A percentile compares a stretch with the other conserved stretches of the same genome.
Conservation (phyloP, 1,140 invertebrate genomes). For the Patella vulgata region DNA sequence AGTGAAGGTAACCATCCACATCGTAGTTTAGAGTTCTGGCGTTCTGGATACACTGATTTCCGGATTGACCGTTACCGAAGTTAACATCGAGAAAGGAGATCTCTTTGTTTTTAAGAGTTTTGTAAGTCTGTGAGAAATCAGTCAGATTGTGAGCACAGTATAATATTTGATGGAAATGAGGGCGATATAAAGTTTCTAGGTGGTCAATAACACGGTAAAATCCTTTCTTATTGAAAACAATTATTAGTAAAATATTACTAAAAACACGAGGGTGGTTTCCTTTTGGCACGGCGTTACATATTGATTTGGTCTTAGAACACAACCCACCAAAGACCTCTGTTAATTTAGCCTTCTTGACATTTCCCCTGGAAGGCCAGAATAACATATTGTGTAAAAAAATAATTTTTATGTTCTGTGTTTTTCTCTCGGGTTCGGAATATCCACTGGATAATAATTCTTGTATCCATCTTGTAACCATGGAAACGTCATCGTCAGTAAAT, state of each 20-base stretch:
- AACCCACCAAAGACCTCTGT: too few species aligned
- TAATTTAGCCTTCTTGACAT: too few species aligned
- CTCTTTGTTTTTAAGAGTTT: neutral
- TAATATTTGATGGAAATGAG: neutral
- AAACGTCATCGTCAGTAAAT: too few species aligned
- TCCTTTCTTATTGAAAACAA: conserved; percentile 1
- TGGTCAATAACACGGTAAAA: neutral
- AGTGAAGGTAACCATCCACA: conserved; percentile 7
- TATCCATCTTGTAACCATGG: too few species aligned
- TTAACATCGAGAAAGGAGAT: conserved; percentile 1
- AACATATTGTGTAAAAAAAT: too few species aligned
- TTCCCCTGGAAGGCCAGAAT: too few species aligned
- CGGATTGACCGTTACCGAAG: neutral
- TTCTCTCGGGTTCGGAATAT: too few species aligned
- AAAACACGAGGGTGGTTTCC: neutral
- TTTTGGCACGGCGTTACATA: too few species aligned
- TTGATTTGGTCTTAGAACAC: too few species aligned
- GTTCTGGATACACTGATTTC: neutral
- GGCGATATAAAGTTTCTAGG: conserved; percentile 1
- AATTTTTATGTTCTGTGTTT: too few species aligned
- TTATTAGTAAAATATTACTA: neutral
- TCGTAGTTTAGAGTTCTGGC: conserved; percentile 6
- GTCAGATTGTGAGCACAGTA: neutral
- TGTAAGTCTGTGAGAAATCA: neutral
- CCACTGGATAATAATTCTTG: too few species aligned